Percentiles rank a stretch among this genome's conserved stretches.
phyloP scores from a whole-genome alignment of 2,113 vertebrate species.

The Megaleporinus macrocephalus region DNA sequence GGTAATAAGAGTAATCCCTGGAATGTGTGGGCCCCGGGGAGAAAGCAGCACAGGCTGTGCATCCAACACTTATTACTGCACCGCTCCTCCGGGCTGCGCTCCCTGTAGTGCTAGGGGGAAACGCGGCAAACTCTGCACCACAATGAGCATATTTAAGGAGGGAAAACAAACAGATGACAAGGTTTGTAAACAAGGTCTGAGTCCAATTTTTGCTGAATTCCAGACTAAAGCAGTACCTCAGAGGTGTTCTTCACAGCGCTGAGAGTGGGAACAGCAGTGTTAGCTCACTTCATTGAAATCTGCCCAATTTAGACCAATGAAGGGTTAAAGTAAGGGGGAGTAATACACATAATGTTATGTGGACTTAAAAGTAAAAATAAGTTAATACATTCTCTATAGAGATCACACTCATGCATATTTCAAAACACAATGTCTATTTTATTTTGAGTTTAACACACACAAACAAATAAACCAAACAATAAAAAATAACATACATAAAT shows the following conservation, averaged over 20 bases:
- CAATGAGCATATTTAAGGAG: constrained; percentile 11
- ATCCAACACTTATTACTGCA: constrained; percentile 50
- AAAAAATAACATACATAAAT: no score
- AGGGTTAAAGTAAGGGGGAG: no score
- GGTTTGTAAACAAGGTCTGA: constrained; percentile 8
- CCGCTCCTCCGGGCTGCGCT: constrained; percentile 15
- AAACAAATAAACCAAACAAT: no score
- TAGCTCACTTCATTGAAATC: neutral
- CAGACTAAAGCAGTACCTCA: neutral
- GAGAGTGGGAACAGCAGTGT: neutral
- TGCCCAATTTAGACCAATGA: neutral
- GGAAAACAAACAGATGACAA: constrained; percentile 33
- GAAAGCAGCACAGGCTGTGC: constrained; percentile 20
- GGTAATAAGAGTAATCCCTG: constrained; percentile 55
- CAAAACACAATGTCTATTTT: no score
- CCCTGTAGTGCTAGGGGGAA: constrained; percentile 21
- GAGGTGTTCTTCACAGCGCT: neutral
- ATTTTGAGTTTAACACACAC: no score
- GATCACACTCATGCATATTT: no score
- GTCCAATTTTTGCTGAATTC: neutral
- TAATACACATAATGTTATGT: no score
- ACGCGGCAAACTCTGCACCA: constrained; percentile 23
- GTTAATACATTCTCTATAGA: no score
- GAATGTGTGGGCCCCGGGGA: constrained; percentile 46
- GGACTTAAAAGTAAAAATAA: no score